Evolutionary conservation across 2,888 invertebrate genomes (phyloP), one percentile per base, ranked within the genome.

Genomic region (Fragum fragum): DNA sequence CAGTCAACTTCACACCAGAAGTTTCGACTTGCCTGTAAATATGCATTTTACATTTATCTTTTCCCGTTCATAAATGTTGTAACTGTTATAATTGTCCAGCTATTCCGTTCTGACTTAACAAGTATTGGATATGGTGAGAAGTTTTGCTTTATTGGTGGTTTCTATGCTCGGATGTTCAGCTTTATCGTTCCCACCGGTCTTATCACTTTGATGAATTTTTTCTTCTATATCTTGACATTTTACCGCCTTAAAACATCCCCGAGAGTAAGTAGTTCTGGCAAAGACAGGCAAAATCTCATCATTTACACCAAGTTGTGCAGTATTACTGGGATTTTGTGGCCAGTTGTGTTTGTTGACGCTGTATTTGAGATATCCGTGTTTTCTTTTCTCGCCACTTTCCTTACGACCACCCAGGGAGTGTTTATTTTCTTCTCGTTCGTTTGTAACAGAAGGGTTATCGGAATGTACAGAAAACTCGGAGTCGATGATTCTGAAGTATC

Each of bases 271-370:
- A 70, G 83, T 69, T 73, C 63, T 21, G 55, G 52, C 16, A 18
- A 16, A n/a, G 84, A 86, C 14, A 75, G 87, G 9, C 61, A 73
- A 18, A 79, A 87, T 26, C 76, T 90, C 1, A 57, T 73, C 16
- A 76, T 90, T 11, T 91, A 90, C 69, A 59, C 87, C 7, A 89
- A 88, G 36, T 76, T 91, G 42, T 89, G 88, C 32, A 83, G 86
- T 14, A 70, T 91, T n/a, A 89, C 89, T 1, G 90, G 91, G 0
- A 28, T 89, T 16, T 78, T 88, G 57, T 91, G 91, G 91, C 61
- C 89, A 29, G 61, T 90, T 11, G 84, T 87, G 14, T 73, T 91
- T 16, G 63, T 91, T 1, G 87, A 89, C 52, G 85, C 85, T 1
- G 68, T 89, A 16, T 79, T 90, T n/a, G 79, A 86, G 1, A 61